Percentiles rank a stretch among this genome's conserved stretches.
Conservation (phyloP, 2,888 invertebrate genomes). For the Rutpela maculata region DNA sequence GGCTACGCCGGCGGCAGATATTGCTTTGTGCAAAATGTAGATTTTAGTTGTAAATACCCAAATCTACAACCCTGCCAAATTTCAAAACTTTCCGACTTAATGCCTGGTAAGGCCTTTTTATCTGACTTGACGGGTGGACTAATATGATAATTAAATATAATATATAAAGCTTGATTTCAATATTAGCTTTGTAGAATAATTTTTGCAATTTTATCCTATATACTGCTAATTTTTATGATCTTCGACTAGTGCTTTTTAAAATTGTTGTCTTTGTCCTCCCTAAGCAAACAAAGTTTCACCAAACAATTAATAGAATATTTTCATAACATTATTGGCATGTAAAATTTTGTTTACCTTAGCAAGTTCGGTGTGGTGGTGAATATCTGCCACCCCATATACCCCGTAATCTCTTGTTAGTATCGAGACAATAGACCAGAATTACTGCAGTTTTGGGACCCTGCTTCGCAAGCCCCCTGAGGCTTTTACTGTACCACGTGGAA, state of each 20-base stretch:
- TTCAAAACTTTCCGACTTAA: too few species aligned
- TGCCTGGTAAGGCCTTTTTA: too few species aligned
- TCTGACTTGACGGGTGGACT: too few species aligned
- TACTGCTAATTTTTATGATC: background rate
- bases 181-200: too few species aligned
- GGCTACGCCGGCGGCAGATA: too few species aligned
- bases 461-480: constrained; percentile 46
- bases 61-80: too few species aligned
- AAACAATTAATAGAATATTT: constrained; percentile 47
- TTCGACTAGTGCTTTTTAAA: background rate
- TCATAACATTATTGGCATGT: constrained; percentile 54
- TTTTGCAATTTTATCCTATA: too few species aligned
- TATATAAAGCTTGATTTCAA: too few species aligned
- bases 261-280: background rate
- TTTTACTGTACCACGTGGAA: constrained; percentile 50
- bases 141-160: too few species aligned
- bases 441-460: constrained; percentile 54
- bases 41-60: too few species aligned
- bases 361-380: constrained; percentile 50
- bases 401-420: constrained; percentile 57
- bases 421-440: constrained; percentile 59
- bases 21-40: too few species aligned
- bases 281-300: constrained; percentile 26
- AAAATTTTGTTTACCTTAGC: constrained; percentile 55
- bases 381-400: constrained; percentile 47